These are phyloP conservation scores for Raillietiella orientalis DNA, from an alignment of 2,888 invertebrate genomes.

Conservation along the genomic window DNA sequence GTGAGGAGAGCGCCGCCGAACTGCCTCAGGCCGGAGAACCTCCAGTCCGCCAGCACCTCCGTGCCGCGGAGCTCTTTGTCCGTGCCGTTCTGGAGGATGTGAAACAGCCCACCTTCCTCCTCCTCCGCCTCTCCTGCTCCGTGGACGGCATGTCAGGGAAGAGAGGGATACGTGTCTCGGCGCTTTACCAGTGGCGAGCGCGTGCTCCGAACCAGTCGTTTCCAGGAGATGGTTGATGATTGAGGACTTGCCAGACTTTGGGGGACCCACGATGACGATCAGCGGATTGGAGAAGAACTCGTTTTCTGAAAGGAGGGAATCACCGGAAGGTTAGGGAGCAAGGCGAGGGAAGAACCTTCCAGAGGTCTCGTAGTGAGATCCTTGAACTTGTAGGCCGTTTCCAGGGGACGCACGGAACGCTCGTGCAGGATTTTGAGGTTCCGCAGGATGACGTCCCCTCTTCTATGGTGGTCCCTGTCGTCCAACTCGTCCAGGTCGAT, in stretches of 20 bases:
- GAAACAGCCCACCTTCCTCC: slow-evolving; percentile 22
- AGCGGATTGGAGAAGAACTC: slow-evolving; percentile 82
- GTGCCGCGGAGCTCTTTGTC: slow-evolving; percentile 64
- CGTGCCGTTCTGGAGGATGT: slow-evolving; percentile 61
- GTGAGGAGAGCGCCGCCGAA: slow-evolving; percentile 77
- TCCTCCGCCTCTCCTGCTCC: slow-evolving; percentile 3
- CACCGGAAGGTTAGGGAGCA: not conserved
- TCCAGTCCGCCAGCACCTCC: slow-evolving; percentile 76
- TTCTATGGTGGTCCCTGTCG: not conserved
- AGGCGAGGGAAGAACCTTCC: slow-evolving; percentile 19
- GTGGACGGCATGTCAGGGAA: no score
- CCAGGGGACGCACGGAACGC: slow-evolving; percentile 56
- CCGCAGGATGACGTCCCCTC: slow-evolving; percentile 25
- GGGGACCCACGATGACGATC: slow-evolving; percentile 75
- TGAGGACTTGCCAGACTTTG: slow-evolving; percentile 84
- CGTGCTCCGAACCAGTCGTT: no score
- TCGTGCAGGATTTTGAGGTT: slow-evolving; percentile 60
- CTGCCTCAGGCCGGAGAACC: slow-evolving; percentile 70
- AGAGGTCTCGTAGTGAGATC: slow-evolving; percentile 71
- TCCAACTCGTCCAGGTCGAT: not conserved
- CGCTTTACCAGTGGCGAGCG: no score
- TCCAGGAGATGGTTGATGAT: slow-evolving; percentile 71
- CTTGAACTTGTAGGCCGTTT: slow-evolving; percentile 61
- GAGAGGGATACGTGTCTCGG: no score
- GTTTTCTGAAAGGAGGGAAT: slow-evolving; percentile 24